These are phyloP conservation scores for Sebastes melanostomus DNA, from an alignment of 2,797 vertebrate species.

Conservation along the genomic window DNA sequence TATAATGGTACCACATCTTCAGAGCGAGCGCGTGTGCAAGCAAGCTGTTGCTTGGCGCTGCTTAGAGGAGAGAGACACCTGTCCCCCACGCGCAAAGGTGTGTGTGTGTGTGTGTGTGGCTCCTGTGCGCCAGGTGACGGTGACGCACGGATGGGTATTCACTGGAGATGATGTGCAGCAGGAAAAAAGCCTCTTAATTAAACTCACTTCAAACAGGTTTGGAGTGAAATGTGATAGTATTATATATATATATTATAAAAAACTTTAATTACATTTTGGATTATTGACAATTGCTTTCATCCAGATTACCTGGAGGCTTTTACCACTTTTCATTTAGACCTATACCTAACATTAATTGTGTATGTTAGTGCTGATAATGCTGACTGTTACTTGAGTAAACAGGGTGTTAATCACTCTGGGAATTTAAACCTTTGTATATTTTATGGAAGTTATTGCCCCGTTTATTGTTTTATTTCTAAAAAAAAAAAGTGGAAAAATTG, in stretches of 20 bases:
- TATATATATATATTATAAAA: neutral
- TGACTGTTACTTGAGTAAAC: too few relatives aligned
- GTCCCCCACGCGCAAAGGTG: constrained; percentile 61
- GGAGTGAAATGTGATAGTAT: neutral
- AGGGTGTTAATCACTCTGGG: too few relatives aligned
- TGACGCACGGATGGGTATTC: constrained; percentile 58
- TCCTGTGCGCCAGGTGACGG: constrained; percentile 42
- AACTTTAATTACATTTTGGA: neutral
- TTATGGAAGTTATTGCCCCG: too few relatives aligned
- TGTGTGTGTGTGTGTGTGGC: constrained; percentile 21
- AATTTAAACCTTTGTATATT: too few relatives aligned
- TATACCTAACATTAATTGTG: neutral
- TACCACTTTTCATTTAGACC: neutral
- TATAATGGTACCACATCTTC: constrained; percentile 57
- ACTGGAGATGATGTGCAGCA: constrained; percentile 32
- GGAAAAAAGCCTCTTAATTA: constrained; percentile 28
- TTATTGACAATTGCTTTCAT: neutral
- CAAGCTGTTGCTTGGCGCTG: constrained; percentile 6
- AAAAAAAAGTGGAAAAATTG: too few relatives aligned
- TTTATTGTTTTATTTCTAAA: too few relatives aligned
- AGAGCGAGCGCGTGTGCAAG: constrained; percentile 27
- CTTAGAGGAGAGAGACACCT: constrained; percentile 79
- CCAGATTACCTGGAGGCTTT: neutral
- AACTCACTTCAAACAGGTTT: neutral
- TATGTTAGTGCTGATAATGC: too few relatives aligned